phyloP scores from a whole-genome alignment of 1,140 invertebrate species.

The Pogonus chalceus region DNA sequence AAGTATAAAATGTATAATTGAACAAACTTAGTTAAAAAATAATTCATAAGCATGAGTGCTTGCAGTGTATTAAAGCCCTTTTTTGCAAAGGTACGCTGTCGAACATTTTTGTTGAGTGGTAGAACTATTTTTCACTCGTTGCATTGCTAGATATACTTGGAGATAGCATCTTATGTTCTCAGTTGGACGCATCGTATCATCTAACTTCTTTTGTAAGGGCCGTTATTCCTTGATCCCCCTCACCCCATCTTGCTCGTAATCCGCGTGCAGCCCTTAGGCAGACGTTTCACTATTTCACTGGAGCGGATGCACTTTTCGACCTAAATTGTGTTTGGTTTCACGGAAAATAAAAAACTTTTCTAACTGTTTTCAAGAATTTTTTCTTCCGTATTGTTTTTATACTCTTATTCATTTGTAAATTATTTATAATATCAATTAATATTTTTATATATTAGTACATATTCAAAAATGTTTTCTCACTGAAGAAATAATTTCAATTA shows the following conservation, averaged over 20 bases:
- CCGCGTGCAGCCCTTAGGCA: not conserved
- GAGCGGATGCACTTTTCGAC: not conserved
- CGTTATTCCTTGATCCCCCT: not conserved
- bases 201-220: constrained; percentile 4
- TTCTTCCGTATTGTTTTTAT: not conserved
- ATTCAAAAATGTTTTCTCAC: too few species aligned
- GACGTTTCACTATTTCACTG: not conserved
- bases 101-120: too few species aligned
- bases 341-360: not conserved
- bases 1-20: too few species aligned
- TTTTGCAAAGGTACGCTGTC: too few species aligned
- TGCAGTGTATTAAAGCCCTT: too few species aligned
- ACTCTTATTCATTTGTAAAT: not conserved
- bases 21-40: too few species aligned
- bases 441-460: too few species aligned
- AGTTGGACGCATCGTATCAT: not conserved
- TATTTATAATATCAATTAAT: not conserved
- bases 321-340: not conserved
- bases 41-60: too few species aligned
- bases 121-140: too few species aligned
- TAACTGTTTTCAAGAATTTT: not conserved
- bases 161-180: too few species aligned
- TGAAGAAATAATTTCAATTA: too few species aligned
- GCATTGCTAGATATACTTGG: too few species aligned
- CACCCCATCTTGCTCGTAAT: not conserved